These are phyloP conservation scores for Physeter macrocephalus DNA, from an alignment of 2,113 vertebrate genomes.

Conservation along the genomic window DNA sequence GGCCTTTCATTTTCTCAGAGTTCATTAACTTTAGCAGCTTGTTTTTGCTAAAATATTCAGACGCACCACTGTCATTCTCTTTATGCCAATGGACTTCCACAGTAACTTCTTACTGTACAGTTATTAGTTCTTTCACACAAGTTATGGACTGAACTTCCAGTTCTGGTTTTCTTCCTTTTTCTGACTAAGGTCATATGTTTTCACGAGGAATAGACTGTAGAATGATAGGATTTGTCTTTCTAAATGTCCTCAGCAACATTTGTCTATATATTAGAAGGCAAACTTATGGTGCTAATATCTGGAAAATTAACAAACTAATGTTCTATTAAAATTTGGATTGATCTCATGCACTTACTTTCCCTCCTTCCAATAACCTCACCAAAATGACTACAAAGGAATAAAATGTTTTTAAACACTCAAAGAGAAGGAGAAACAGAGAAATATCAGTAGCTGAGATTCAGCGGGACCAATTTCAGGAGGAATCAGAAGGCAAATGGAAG, in stretches of 20 bases:
- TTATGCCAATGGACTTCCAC: neutral
- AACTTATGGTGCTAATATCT: neutral
- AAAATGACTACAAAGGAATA: neutral
- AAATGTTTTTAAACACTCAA: neutral
- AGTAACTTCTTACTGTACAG: neutral
- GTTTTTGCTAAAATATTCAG: constrained; percentile 60
- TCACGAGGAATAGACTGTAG: neutral
- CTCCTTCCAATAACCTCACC: neutral
- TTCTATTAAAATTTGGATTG: neutral
- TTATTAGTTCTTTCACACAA: neutral
- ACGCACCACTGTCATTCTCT: neutral
- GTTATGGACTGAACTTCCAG: neutral
- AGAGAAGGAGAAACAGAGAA: neutral
- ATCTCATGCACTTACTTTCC: neutral
- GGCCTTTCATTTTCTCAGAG: constrained; percentile 47
- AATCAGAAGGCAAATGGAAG: neutral
- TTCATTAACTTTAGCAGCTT: constrained; percentile 60
- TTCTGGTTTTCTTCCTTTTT: neutral
- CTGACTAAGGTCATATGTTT: neutral
- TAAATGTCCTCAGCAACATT: neutral
- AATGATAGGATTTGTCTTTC: neutral
- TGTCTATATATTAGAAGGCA: neutral
- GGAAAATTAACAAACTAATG: neutral
- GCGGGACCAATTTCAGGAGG: neutral
- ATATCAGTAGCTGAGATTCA: neutral